These are phyloP conservation scores for Zosterops pallidus DNA, from an alignment of 2,113 vertebrate species.

Conservation along the genomic window DNA sequence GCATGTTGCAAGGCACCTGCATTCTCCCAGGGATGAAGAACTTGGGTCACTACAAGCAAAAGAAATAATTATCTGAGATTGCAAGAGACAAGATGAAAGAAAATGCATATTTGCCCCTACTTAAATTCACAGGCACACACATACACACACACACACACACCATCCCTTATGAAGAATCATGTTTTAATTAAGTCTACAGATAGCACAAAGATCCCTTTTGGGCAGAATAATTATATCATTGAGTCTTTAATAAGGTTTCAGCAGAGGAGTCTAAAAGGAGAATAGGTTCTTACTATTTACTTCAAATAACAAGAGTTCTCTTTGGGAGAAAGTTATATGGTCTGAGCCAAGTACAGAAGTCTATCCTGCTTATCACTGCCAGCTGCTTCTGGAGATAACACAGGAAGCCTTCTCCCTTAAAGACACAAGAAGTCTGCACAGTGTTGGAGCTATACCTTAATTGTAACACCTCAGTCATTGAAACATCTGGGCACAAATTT, in stretches of 20 bases:
- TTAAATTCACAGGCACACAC: not conserved
- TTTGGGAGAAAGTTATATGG: not conserved
- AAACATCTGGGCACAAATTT: not conserved
- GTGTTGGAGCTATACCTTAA: not conserved
- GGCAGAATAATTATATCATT: not conserved
- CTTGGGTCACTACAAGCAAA: not conserved
- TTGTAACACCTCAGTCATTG: not conserved
- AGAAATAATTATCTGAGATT: not conserved
- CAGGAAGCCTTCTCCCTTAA: not conserved
- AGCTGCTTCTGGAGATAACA: not conserved
- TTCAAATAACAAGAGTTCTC: not conserved
- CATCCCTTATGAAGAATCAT: not conserved
- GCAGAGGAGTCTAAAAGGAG: not conserved
- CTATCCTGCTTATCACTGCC: not conserved
- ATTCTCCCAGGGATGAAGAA: not conserved
- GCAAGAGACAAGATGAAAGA: not conserved
- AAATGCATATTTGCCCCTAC: rapidly evolving
- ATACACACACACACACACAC: not conserved
- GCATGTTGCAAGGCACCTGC: not conserved
- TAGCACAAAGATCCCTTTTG: not conserved
- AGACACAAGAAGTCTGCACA: not conserved
- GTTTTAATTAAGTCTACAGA: not conserved
- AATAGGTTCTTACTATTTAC: not conserved
- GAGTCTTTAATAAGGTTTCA: not conserved
- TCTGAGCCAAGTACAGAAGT: not conserved